Percentiles rank a stretch among this genome's conserved stretches.
Conservation (phyloP, 2,888 invertebrate genomes). For the Torymus aiolomorphi region DNA sequence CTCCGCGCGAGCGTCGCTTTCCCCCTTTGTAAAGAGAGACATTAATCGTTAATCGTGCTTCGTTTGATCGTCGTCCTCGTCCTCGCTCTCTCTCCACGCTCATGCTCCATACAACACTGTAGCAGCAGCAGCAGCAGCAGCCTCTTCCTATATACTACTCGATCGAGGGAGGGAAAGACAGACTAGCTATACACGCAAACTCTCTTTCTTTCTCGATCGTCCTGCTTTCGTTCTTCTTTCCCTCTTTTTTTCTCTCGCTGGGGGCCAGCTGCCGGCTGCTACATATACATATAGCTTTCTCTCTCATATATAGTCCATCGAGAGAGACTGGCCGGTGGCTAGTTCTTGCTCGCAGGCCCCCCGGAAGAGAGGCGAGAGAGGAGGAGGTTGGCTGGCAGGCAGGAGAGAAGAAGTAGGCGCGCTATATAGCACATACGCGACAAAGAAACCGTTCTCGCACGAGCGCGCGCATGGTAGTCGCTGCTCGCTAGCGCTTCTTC, state of each 20-base stretch:
- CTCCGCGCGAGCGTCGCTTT: constrained; percentile 25
- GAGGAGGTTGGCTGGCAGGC: too few relatives aligned
- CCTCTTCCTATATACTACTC: background rate
- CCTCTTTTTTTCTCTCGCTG: too few relatives aligned
- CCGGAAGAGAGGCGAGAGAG: too few relatives aligned
- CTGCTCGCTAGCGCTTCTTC: background rate
- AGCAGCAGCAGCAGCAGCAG: background rate
- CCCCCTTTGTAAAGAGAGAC: constrained; percentile 47
- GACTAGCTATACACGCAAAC: background rate
- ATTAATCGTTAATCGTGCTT: constrained; percentile 62
- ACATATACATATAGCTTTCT: too few relatives aligned
- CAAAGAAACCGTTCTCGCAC: background rate
- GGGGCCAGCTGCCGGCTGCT: too few relatives aligned
- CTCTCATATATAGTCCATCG: too few relatives aligned
- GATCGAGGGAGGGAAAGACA: background rate
- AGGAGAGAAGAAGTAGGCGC: too few relatives aligned
- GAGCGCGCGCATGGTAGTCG: too few relatives aligned
- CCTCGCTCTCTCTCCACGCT: background rate
- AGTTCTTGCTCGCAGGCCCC: too few relatives aligned
- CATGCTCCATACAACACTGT: background rate
- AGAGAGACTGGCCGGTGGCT: too few relatives aligned
- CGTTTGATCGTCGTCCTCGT: constrained; percentile 50
- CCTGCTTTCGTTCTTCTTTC: too few relatives aligned
- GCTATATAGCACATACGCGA: background rate
- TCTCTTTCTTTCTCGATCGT: too few relatives aligned